Conservation (phyloP, 2,113 vertebrate genomes). For the Butorides virescens region DNA sequence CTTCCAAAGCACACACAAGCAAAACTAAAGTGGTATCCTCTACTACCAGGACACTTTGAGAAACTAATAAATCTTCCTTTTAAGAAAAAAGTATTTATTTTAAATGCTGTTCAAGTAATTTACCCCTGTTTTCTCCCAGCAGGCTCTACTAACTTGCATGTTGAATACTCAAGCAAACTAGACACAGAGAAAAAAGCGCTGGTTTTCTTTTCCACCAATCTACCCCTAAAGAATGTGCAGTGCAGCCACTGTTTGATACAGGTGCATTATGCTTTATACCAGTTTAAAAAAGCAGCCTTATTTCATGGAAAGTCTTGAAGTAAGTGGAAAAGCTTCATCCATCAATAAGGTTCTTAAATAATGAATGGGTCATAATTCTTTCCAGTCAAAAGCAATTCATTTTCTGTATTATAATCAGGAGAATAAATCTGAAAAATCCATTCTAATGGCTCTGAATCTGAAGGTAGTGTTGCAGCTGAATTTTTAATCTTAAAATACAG, state of each 20-base stretch:
- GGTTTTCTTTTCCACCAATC: not conserved
- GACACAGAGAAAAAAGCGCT: not conserved
- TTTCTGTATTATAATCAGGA: constrained; percentile 54
- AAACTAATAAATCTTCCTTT: not conserved
- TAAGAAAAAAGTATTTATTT: not conserved
- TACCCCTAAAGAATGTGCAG: not conserved
- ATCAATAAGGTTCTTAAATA: constrained; percentile 53
- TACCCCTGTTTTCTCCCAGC: not conserved
- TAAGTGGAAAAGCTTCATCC: constrained; percentile 13
- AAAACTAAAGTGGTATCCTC: not conserved
- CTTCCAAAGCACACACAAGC: not conserved
- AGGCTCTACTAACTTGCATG: not conserved
- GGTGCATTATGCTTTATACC: not conserved
- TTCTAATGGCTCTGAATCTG: constrained; percentile 14
- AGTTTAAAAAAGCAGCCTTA: not conserved
- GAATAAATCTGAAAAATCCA: constrained; percentile 51
- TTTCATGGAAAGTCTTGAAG: not conserved
- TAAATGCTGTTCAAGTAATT: not conserved
- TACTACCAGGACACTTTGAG: not conserved
- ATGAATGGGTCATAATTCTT: constrained; percentile 46
- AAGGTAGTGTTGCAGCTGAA: constrained; percentile 4
- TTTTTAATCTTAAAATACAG: constrained; percentile 46
- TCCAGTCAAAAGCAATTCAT: constrained; percentile 60
- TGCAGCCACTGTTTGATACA: not conserved
- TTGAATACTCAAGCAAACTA: not conserved